Evolutionary conservation across 2,797 vertebrate species (phyloP), one percentile per base, ranked within the genome.

Genomic region (Sebastes steindachneri): DNA sequence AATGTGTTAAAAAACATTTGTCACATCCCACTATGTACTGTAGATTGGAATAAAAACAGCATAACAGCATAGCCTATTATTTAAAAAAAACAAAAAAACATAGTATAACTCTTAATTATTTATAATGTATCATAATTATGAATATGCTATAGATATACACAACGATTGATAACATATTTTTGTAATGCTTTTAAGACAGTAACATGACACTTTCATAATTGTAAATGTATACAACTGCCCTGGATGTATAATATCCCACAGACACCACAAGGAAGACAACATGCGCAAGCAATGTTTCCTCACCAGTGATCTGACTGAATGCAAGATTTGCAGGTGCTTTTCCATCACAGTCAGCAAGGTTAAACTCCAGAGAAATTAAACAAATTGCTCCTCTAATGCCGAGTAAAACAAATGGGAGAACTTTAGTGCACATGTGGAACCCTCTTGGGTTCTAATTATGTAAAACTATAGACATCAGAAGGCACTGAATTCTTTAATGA

Each of bases 361-460:
- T 96, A 96, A 95, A 96, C 96, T 96, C 95, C 89, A 93, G 96
- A 96, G 96, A 96, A 96, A 96, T 96, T 95, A 96, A 95, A 96
- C 95, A 96, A 96, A 96, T 96, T 96, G 94, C 92, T 94, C 94
- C 93, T 96, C 94, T 95, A 95, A 96, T 95, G 93, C 94, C 72
- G 92, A 95, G 93, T 96, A 95, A 96, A 96, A 95, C 95, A 96
- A 96, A 95, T 92, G 92, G 63, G 92, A 95, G 93, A 95, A 95
- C 95, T 96, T 95, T 95, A 93, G 92, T 94, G 93, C 87, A 90
- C 93, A 94, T 77, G 92, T 92, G 91, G 91, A 95, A 95, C 82
- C 93, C 95, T 96, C 95, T 93, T 94, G 96, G 95, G 96, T 95
- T 95, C 94, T 96, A 95, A 96, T 96, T 96, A 96, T 96, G 94